Percentiles rank a stretch among this genome's conserved stretches.
Conservation (phyloP, 1,140 invertebrate genomes). For the Trigoniulus corallinus region DNA sequence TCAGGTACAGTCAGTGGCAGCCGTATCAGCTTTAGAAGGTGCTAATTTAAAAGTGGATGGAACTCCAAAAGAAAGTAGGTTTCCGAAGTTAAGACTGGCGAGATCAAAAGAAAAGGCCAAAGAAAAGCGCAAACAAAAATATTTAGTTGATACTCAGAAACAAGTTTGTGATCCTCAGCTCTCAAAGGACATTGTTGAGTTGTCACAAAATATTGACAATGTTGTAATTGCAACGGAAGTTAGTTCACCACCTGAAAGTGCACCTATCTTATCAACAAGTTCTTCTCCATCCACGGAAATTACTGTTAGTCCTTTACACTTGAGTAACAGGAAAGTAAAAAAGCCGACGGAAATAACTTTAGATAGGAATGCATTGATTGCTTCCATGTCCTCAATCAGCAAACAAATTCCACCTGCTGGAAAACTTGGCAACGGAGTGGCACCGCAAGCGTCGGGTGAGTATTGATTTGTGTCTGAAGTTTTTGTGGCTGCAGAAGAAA, state of each 20-base stretch:
- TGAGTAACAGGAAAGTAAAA: background rate
- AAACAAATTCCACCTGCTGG: background rate
- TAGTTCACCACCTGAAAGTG: background rate
- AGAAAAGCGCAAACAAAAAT: constrained; percentile 21
- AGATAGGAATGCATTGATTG: background rate
- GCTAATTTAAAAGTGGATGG: background rate
- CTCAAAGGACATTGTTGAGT: background rate
- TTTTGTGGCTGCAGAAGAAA: too few relatives aligned
- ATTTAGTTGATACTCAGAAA: too few relatives aligned
- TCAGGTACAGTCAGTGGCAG: too few relatives aligned
- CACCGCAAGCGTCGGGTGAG: constrained; percentile 22
- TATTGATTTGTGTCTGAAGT: constrained; percentile 1
- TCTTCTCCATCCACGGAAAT: too few relatives aligned
- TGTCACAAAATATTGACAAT: background rate
- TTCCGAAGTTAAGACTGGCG: constrained; percentile 30
- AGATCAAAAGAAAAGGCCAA: constrained; percentile 50
- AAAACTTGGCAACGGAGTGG: background rate
- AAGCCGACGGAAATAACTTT: background rate
- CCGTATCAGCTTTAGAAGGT: background rate
- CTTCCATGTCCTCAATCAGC: background rate
- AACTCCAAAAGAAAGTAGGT: constrained; percentile 2
- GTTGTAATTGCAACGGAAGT: background rate
- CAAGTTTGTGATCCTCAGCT: too few relatives aligned
- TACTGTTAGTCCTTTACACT: too few relatives aligned
- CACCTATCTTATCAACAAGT: background rate